Base-by-base conservation (phyloP, 2,888 invertebrate species). In the Agonopterix alstromeriana region DNA sequence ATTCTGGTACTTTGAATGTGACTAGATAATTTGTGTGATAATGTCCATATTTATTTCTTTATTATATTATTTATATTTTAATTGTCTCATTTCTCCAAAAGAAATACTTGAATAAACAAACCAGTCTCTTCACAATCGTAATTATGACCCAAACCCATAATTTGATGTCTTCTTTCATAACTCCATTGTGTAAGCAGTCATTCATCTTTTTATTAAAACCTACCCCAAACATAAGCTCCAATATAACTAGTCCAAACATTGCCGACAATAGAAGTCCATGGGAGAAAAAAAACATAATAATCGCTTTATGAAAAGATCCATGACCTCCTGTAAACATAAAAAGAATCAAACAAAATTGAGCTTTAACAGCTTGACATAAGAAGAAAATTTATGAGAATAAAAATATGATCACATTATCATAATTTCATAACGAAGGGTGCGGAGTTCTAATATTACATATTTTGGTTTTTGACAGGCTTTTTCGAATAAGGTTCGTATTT, bases 381-480 rank as follows among this genome's bases (percentile, higher is more conserved):
- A 45, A 48, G 5, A 27, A 27, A 27, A 27, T 27, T 5, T 27
- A 27, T 27, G 27, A 27, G 27, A 27, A 27, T 27, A 27, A 27
- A 27, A 27, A 27, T 27, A 27, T 27, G 27, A 38, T 45, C 41
- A 12, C 50, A 80, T 83, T 83, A 81, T 65, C 82, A 84, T 86
- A 86, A 84, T 84, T 82, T 79, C 79, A 81, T 83, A 86, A 78
- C 75, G 71, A 78, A 74, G 81, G 82, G 79, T 61, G 77, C 65
- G 67, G 73, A 77, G 80, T 82, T 79, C 78, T 82, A 79, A 82
- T 85, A 84, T 65, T 65, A 78, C 76, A 72, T 79, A 78, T 79
- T 82, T 73, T 73, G 77, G 76, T 82, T 77, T 84, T 80, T 82
- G 80, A 71, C 65, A 67, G 57, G 54, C 65, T 56, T 58, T 63